Evolutionary conservation across 2,113 vertebrate species (phyloP), one percentile per base, ranked within the genome.

Genomic region (Chionis minor): DNA sequence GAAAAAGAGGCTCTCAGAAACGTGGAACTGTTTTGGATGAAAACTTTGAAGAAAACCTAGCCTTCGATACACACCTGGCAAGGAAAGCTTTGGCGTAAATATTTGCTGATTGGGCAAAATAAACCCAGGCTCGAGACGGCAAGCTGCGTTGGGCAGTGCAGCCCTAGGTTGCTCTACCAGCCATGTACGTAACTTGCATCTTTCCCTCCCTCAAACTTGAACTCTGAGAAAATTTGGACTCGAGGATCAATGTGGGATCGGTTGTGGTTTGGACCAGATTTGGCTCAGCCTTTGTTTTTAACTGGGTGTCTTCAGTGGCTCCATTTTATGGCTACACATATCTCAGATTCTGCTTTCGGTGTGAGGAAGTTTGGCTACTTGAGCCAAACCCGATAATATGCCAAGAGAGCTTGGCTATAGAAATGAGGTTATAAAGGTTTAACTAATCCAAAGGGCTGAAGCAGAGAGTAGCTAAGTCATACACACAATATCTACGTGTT

Each of bases 211-310:
- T 85, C 47, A 65, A 9, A 54, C 54, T 80, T 54, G 22, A 80
- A 80, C 49, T 65, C 81, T 52, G 44, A 77, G 82, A 88, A 92
- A 91, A 90, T 65, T 58, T 77, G 38, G 49, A 65, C 35, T 70
- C 33, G 13, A 58, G 51, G 32, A 77, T 27, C 1, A 0, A 4
- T 40, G 40, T 92, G 72, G 59, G 52, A 83, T 62, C 3, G 10
- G 23, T 55, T 84, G 69, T 80, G 71, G 67, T 94, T 94, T 82
- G 74, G 87, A 78, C 45, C 51, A 55, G 32, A 15, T 40, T 66
- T 71, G 79, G 35, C 74, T 88, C 27, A 33, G 22, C n/a, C 49
- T 92, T 89, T 89, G 38, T 59, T 94, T 95, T 90, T 40, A 89
- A 82, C 42, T 55, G 28, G 5, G 33, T 83, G 22, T 81, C 42